Percentiles rank a stretch among this genome's conserved stretches.
Evolutionary conservation across 2,888 invertebrate genomes (phyloP).

Genomic region (Scaptomyza parva): DNA sequence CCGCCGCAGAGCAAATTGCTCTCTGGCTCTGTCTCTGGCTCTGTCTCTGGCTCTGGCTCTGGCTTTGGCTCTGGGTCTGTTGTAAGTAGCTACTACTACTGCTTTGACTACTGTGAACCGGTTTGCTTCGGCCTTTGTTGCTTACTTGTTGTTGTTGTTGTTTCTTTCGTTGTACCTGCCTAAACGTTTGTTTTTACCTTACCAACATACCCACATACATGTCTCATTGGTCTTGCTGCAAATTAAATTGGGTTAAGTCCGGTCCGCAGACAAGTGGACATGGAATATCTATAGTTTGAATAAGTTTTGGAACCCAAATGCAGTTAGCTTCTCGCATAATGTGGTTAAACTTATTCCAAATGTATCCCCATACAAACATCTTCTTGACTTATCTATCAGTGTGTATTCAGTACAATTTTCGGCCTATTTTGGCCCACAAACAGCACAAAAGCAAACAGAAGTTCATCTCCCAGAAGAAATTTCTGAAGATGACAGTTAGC

Average conservation of each 20-base stretch:
- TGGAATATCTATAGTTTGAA: no score
- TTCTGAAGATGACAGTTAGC: conserved; percentile 19
- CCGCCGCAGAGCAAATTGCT: conserved; percentile 35
- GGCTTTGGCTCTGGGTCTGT: no score
- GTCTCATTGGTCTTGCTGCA: conserved; percentile 5
- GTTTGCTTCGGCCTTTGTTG: conserved; percentile 47
- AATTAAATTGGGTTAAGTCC: conserved; percentile 23
- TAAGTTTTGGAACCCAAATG: no score
- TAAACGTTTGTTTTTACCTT: conserved; percentile 63
- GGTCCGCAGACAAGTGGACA: conserved; percentile 17
- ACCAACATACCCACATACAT: conserved; percentile 15
- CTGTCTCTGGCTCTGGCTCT: no score
- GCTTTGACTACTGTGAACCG: conserved; percentile 47
- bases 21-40: no score
- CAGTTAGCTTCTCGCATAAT: no score
- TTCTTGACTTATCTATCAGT: no score
- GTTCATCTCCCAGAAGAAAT: conserved; percentile 17
- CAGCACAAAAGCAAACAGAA: no score
- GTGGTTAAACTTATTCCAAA: no score
- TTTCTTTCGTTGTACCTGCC: conserved; percentile 59
- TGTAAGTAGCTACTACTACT: conserved; percentile 32
- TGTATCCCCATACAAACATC: no score
- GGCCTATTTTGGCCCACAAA: no score
- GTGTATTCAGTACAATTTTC: not conserved
- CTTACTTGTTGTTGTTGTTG: conserved; percentile 31